Base-by-base conservation (phyloP, 92 coral and sea anemone genomes). In the Hydrozoanthus gracilis region DNA sequence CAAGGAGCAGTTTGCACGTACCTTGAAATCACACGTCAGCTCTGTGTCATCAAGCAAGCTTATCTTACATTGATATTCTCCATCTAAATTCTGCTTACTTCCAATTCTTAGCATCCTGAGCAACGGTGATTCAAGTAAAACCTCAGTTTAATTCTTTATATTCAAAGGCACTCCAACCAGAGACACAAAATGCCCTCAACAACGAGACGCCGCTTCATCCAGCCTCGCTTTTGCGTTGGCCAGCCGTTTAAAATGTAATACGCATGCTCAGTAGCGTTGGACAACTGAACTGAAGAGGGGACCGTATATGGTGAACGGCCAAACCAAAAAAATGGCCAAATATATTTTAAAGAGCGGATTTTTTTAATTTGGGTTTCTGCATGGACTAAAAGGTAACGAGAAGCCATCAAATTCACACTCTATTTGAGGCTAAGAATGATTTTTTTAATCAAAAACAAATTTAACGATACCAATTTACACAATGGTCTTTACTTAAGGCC, bases 11-110 rank as follows among this genome's bases (percentile, higher is more conserved):
- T 48, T 51, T 66, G 78, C 46, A 76, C 94, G 82, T 88, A 97
- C 99, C 98, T 94, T 94, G 93, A 97, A 97, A 90, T 97, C 99
- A 76, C 97, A 97, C 82, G 99, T 88, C 92, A 97, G 83, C 89
- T 97, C 99, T 8, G 98, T 93, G 89, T 97, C 99, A 87, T 97
- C 99, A 8, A 97, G 90, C 73, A 97, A 88, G 73, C 99, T 92
- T 76, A 97, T 93, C 93, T 95, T 97, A 82, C 95, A 93, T 69
- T 92, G 95, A 86, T 92, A 97, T 77, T 97, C 99, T n/a, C 94
- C 92, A 50, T 97, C 99, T 56, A 97, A 82, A 56, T 95, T 97
- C 45, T 90, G 89, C 87, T 87, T 95, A 76, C 98, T 95, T 45
- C 94, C 94, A 73, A 92, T 90, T 67, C 91, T 94, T 67, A 91